A percentile compares a stretch with the other conserved stretches of the same genome.
Evolutionary conservation across 1,140 invertebrate species (phyloP).

Genomic region (Drosophila biarmipes): DNA sequence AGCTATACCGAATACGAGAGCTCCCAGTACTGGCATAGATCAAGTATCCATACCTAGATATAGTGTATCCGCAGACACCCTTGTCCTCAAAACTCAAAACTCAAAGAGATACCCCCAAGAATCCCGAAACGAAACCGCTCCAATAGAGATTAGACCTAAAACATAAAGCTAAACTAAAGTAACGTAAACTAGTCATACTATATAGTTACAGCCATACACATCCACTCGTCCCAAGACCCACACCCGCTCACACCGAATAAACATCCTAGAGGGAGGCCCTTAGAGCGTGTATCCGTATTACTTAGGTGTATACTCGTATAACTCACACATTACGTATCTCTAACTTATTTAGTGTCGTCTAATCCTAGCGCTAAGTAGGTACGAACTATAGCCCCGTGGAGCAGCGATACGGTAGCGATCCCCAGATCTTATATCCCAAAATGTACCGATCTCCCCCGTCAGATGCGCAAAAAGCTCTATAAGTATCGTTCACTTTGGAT

Average conservation of each 20-base stretch:
- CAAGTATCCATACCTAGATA: slow-evolving; percentile 15
- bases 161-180: slow-evolving; percentile 62
- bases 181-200: slow-evolving; percentile 57
- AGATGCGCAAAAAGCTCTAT: slow-evolving; percentile 20
- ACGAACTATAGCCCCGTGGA: slow-evolving; percentile 26
- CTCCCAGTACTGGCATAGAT: slow-evolving; percentile 6
- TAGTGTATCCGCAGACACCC: slow-evolving; percentile 7
- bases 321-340: slow-evolving; percentile 49
- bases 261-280: slow-evolving; percentile 34
- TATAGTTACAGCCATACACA: slow-evolving; percentile 24
- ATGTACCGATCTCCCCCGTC: neutral
- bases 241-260: neutral
- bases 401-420: slow-evolving; percentile 26
- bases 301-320: slow-evolving; percentile 38
- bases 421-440: slow-evolving; percentile 10
- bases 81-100: neutral
- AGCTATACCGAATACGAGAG: slow-evolving; percentile 15
- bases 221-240: neutral
- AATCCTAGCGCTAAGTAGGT: slow-evolving; percentile 50
- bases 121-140: slow-evolving; percentile 18
- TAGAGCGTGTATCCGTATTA: slow-evolving; percentile 45
- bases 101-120: slow-evolving; percentile 9
- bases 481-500: slow-evolving; percentile 43
- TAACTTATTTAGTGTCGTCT: slow-evolving; percentile 47
- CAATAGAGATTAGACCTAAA: slow-evolving; percentile 47